phyloP scores from a whole-genome alignment of 2,797 vertebrate genomes.

The Antennarius maculatus region DNA sequence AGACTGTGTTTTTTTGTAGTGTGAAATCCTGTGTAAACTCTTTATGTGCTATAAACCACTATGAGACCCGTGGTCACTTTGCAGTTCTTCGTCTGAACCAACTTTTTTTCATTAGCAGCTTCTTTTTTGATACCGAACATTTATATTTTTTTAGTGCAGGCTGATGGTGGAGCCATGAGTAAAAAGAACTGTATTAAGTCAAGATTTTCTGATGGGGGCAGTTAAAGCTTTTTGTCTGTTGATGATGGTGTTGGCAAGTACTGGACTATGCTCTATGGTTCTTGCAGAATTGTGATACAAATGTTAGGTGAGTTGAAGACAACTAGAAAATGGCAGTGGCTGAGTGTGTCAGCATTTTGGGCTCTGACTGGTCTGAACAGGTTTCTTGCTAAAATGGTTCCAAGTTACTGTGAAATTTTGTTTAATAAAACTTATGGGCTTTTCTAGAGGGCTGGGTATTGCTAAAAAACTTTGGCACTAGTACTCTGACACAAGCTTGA shows the following conservation, averaged over 20 bases:
- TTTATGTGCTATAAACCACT: slow-evolving; percentile 20
- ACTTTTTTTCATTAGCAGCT: slow-evolving; percentile 13
- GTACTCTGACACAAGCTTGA: neutral
- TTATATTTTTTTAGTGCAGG: slow-evolving; percentile 75
- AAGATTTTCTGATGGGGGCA: slow-evolving; percentile 49
- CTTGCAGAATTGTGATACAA: slow-evolving; percentile 15
- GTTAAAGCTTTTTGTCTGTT: slow-evolving; percentile 29
- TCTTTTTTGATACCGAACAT: slow-evolving; percentile 25
- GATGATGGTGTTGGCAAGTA: slow-evolving; percentile 6
- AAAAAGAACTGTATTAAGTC: neutral
- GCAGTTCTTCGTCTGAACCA: slow-evolving; percentile 36
- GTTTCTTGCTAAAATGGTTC: neutral
- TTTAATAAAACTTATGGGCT: neutral
- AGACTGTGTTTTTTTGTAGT: slow-evolving; percentile 31
- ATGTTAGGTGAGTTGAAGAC: slow-evolving; percentile 7
- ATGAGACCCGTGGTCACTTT: slow-evolving; percentile 22
- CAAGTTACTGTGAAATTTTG: neutral
- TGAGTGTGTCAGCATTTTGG: slow-evolving; percentile 5
- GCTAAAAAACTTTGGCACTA: neutral
- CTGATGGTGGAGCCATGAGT: slow-evolving; percentile 45
- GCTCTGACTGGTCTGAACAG: neutral
- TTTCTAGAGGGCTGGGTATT: neutral
- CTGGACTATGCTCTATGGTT: slow-evolving; percentile 5
- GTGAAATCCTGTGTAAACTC: slow-evolving; percentile 33
- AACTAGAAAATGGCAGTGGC: neutral